These are phyloP conservation scores for Halichondria panicea DNA, from an alignment of 37 sponge, comb jelly and placozoan species.

Conservation along the genomic window DNA sequence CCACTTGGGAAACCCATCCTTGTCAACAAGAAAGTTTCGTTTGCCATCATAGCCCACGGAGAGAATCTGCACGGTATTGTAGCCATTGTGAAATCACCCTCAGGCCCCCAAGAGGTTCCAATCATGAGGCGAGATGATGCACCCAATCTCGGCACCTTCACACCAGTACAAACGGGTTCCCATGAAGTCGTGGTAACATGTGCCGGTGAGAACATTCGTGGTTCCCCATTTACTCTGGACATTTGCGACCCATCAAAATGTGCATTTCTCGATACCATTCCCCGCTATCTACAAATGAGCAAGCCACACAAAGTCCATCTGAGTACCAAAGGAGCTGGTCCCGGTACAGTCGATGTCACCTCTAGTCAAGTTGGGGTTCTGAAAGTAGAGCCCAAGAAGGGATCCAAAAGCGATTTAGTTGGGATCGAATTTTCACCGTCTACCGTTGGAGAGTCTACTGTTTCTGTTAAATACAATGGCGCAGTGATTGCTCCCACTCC, in stretches of 20 bases:
- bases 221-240: conserved; percentile 63
- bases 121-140: conserved; percentile 20
- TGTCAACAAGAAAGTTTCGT: conserved; percentile 38
- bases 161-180: conserved; percentile 64
- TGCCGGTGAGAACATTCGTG: conserved; percentile 82
- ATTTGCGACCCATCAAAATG: conserved; percentile 66
- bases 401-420: neutral
- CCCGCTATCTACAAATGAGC: conserved; percentile 48
- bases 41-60: conserved; percentile 48
- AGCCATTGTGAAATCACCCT: conserved; percentile 39
- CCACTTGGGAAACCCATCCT: conserved; percentile 46
- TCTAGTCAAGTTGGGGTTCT: conserved; percentile 27
- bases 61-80: conserved; percentile 35
- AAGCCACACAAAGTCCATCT: conserved; percentile 46
- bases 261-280: conserved; percentile 34
- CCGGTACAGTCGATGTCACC: conserved; percentile 27
- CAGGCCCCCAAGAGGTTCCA: conserved; percentile 30
- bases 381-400: neutral
- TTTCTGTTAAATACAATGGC: conserved; percentile 46
- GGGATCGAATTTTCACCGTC: conserved; percentile 18
- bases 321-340: conserved; percentile 69
- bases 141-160: conserved; percentile 29
- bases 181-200: conserved; percentile 71
- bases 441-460: conserved; percentile 27
- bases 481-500: conserved; percentile 29